A percentile compares a stretch with the other conserved stretches of the same genome.
These are phyloP conservation scores for Pseudanteris insignis DNA, from an alignment of 2,888 invertebrate species.

Conservation along the genomic window DNA sequence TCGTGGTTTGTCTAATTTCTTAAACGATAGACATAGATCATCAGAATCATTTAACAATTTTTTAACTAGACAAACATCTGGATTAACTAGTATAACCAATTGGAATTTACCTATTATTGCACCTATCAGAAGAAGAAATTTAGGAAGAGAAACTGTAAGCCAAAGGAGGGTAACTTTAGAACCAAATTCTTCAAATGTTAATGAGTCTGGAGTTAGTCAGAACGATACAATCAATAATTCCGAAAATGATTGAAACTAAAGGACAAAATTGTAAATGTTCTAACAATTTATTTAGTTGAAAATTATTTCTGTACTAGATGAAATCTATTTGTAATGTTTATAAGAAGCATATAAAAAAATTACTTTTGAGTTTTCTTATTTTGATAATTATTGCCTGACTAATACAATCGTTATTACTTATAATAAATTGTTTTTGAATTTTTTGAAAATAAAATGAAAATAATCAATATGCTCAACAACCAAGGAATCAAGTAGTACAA, in stretches of 20 bases:
- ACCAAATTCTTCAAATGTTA: neutral
- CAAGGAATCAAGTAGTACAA: no score
- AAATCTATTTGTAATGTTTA: no score
- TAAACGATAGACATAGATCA: constrained; percentile 1
- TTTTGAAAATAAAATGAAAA: neutral
- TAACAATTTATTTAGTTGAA: neutral
- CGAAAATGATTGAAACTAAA: constrained; percentile 3
- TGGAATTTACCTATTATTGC: neutral
- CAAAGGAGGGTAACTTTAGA: neutral
- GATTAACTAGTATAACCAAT: constrained; percentile 10
- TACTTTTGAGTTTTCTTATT: no score
- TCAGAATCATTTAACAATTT: constrained; percentile 2
- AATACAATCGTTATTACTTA: no score
- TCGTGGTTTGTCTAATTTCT: constrained; percentile 2
- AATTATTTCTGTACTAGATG: neutral
- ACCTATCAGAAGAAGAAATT: constrained; percentile 7
- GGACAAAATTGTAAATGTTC: neutral
- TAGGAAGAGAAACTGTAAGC: neutral
- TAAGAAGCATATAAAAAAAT: no score
- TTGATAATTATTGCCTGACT: no score
- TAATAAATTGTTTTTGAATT: no score
- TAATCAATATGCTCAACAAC: neutral
- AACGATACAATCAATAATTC: constrained; percentile 4
- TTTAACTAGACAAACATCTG: constrained; percentile 1
- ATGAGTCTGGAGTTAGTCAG: constrained; percentile 1